Percentiles rank a stretch among this genome's conserved stretches.
These are phyloP conservation scores for Leptinotarsa haldemani DNA, from an alignment of 2,888 invertebrate genomes.

Conservation along the genomic window DNA sequence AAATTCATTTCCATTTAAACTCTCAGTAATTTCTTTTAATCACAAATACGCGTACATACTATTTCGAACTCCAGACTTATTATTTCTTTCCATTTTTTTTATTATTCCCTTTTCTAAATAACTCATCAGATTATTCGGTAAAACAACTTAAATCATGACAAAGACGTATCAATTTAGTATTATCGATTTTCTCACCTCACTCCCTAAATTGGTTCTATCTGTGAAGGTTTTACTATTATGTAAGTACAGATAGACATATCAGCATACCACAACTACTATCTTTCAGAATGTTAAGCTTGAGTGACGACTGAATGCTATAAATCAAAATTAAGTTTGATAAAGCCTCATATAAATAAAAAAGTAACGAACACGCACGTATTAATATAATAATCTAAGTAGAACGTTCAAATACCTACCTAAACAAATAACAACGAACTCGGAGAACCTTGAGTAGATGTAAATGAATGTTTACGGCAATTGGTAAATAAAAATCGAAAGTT, in stretches of 20 bases:
- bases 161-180: too few relatives aligned
- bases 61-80: too few relatives aligned
- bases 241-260: not conserved
- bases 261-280: not conserved
- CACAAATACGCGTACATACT: too few relatives aligned
- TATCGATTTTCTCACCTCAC: not conserved
- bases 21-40: too few relatives aligned
- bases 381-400: not conserved
- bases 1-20: too few relatives aligned
- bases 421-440: conserved; percentile 1
- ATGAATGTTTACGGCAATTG: not conserved
- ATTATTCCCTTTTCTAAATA: too few relatives aligned
- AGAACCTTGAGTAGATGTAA: conserved; percentile 6
- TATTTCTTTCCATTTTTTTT: too few relatives aligned
- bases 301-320: not conserved
- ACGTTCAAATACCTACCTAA: not conserved
- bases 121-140: too few relatives aligned
- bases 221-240: not conserved
- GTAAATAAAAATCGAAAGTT: conserved; percentile 2
- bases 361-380: not conserved
- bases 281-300: not conserved
- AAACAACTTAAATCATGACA: too few relatives aligned
- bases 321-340: not conserved
- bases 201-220: not conserved
- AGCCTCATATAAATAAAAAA: not conserved